A percentile compares a stretch with the other conserved stretches of the same genome.
phyloP scores from a whole-genome alignment of 2,113 vertebrate species.

The Callipepla squamata region DNA sequence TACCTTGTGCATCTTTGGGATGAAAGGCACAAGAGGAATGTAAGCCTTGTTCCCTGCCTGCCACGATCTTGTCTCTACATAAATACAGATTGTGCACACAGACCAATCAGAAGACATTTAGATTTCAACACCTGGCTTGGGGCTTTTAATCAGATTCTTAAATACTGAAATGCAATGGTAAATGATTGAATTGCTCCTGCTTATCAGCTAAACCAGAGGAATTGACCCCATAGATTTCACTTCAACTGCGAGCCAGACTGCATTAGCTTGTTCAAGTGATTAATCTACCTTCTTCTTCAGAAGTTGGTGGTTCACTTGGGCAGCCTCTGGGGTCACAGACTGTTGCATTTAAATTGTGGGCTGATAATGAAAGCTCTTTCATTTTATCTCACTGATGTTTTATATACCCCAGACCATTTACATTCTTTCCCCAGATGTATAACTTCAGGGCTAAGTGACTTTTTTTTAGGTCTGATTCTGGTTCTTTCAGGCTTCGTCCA shows the following conservation, averaged over 20 bases:
- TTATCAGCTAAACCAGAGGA: not conserved
- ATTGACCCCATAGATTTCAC: not conserved
- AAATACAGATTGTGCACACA: not conserved
- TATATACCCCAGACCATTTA: not conserved
- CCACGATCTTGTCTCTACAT: not conserved
- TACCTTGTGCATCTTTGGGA: not conserved
- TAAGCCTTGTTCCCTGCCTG: rapidly evolving
- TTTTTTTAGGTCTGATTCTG: not conserved
- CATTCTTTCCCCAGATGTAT: not conserved
- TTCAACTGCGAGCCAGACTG: not conserved
- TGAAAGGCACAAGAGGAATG: not conserved
- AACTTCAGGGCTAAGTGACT: not conserved
- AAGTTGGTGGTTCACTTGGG: not conserved
- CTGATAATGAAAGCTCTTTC: not conserved
- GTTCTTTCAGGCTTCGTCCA: not conserved
- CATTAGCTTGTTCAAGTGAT: not conserved
- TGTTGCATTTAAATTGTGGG: not conserved
- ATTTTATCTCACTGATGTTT: not conserved
- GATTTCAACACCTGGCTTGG: not conserved
- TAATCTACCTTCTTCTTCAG: not conserved
- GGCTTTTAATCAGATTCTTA: not conserved
- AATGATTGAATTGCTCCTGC: not conserved
- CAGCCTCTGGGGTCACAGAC: not conserved
- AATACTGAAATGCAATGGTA: not conserved
- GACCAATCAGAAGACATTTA: not conserved